Conservation (phyloP, 2,113 vertebrate genomes). For the Dipodomys stephensi region DNA sequence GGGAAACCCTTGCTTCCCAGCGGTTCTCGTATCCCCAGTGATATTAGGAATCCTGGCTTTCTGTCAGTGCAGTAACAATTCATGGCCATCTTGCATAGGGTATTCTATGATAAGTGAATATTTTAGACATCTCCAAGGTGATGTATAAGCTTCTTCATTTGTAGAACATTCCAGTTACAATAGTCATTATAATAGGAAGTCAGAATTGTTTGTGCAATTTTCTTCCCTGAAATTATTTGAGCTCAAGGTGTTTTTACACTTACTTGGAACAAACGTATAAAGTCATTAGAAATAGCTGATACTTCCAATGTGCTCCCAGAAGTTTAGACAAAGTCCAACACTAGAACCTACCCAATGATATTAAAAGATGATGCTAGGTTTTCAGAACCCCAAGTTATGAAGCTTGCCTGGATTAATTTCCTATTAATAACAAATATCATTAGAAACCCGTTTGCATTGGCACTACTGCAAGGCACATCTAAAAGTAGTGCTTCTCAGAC, state of each 20-base stretch:
- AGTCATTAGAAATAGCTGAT: no score
- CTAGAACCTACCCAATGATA: neutral
- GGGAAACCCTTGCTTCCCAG: neutral
- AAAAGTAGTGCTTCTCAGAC: neutral
- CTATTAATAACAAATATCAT: neutral
- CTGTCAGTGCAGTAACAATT: neutral
- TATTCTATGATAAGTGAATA: neutral
- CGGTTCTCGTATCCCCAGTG: neutral
- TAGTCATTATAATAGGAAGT: neutral
- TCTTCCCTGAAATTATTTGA: neutral
- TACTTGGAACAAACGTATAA: neutral
- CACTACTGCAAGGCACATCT: neutral
- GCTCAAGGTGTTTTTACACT: neutral
- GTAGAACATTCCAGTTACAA: neutral
- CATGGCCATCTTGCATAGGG: neutral
- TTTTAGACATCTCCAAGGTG: conserved; percentile 9
- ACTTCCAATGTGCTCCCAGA: neutral
- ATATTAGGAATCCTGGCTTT: neutral
- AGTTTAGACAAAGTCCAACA: neutral
- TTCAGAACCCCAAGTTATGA: neutral
- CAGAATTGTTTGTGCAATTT: neutral
- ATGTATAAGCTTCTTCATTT: conserved; percentile 13
- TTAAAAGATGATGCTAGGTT: neutral
- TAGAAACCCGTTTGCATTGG: neutral
- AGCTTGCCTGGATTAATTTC: neutral